Conservation (phyloP, 1,140 invertebrate genomes). For the Dryas iulia region DNA sequence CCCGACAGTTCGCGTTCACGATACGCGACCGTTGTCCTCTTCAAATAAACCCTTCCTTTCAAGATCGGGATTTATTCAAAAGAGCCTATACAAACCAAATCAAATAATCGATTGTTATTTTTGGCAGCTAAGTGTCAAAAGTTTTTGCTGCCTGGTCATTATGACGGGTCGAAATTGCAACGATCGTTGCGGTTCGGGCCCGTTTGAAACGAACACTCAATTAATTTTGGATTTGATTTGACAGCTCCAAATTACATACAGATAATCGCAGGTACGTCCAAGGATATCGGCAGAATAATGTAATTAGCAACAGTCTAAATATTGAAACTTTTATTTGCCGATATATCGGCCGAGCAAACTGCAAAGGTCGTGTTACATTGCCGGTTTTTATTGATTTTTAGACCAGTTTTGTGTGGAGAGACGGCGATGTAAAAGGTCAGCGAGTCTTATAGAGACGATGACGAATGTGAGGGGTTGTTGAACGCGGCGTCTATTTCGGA, state of each 20-base stretch:
- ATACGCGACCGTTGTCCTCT: slow-evolving; percentile 11
- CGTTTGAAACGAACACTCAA: slow-evolving; percentile 59
- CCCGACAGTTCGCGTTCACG: slow-evolving; percentile 32
- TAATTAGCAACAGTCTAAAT: slow-evolving; percentile 27
- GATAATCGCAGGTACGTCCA: slow-evolving; percentile 35
- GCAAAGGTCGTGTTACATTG: slow-evolving; percentile 32
- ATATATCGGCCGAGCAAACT: background rate
- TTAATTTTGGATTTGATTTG: slow-evolving; percentile 69
- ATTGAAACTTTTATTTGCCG: slow-evolving; percentile 6
- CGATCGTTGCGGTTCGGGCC: slow-evolving; percentile 50
- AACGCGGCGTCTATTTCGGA: slow-evolving; percentile 76
- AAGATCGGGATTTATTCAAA: slow-evolving; percentile 41
- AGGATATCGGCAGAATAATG: slow-evolving; percentile 31
- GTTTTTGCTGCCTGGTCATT: slow-evolving; percentile 67
- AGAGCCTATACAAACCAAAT: slow-evolving; percentile 49
- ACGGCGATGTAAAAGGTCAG: slow-evolving; percentile 58
- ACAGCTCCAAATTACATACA: slow-evolving; percentile 65
- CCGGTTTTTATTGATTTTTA: slow-evolving; percentile 31
- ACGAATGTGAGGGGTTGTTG: slow-evolving; percentile 76
- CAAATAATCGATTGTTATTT: slow-evolving; percentile 66
- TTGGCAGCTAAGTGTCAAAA: slow-evolving; percentile 56
- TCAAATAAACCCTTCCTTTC: slow-evolving; percentile 30
- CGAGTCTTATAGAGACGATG: slow-evolving; percentile 46
- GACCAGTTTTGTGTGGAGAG: slow-evolving; percentile 28
- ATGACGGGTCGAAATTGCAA: slow-evolving; percentile 65